A percentile compares a stretch with the other conserved stretches of the same genome.
Conservation (phyloP, 2,888 invertebrate species). For the Hofmannophila pseudospretella region DNA sequence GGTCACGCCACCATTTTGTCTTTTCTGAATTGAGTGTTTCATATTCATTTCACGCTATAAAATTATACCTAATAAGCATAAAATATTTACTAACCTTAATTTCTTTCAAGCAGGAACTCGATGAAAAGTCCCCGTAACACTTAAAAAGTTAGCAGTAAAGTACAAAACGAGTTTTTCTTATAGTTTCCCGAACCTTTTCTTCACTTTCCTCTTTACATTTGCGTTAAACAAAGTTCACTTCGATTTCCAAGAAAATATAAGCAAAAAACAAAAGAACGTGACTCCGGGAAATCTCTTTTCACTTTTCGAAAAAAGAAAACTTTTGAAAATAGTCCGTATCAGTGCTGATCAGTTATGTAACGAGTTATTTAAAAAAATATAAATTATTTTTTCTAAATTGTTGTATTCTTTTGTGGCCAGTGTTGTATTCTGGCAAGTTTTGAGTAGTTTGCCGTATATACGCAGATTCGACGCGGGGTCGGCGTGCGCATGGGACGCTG, state of each 20-base stretch:
- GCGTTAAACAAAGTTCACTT: background rate
- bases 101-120: background rate
- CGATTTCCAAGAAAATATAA: background rate
- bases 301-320: background rate
- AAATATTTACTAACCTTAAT: background rate
- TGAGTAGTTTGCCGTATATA: background rate
- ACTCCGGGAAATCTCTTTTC: background rate
- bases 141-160: background rate
- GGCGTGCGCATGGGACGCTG: conserved; percentile 4
- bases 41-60: too few species aligned
- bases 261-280: background rate
- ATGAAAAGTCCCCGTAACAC: background rate
- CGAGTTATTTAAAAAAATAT: background rate
- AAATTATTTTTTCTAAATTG: background rate
- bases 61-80: too few species aligned
- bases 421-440: conserved; percentile 1
- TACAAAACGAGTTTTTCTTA: background rate
- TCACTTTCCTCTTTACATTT: background rate
- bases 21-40: too few species aligned
- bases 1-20: too few species aligned
- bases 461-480: background rate
- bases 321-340: background rate
- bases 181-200: background rate
- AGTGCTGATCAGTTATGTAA: background rate
- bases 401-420: background rate